Evolutionary conservation across 2,113 vertebrate genomes (phyloP).

Genomic region (Porphyrio hochstetteri): DNA sequence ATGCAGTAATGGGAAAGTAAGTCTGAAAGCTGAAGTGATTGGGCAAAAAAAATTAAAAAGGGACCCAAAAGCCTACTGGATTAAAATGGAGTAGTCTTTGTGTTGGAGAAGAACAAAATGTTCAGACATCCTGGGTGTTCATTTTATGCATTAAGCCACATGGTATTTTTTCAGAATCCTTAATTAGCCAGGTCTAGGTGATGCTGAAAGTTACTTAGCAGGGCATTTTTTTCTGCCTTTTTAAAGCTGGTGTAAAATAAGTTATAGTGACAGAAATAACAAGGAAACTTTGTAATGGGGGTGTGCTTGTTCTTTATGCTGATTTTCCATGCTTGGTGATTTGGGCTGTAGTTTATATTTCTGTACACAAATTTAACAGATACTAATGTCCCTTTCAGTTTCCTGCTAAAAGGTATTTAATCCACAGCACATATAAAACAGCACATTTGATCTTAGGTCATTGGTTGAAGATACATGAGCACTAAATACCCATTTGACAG

Average conservation of each 20-base stretch:
- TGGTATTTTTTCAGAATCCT: background rate
- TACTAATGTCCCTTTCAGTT: background rate
- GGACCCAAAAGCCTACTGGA: background rate
- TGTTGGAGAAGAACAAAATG: background rate
- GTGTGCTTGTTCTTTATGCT: background rate
- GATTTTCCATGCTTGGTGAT: background rate
- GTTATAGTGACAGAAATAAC: background rate
- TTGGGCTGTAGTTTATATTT: background rate
- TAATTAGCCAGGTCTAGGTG: background rate
- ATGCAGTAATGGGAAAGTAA: background rate
- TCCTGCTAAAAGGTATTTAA: background rate
- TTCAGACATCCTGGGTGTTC: background rate
- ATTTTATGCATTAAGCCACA: background rate
- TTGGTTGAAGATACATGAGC: background rate
- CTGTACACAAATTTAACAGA: background rate
- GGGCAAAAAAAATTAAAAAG: background rate
- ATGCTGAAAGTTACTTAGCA: background rate
- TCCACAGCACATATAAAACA: background rate
- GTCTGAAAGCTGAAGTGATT: background rate
- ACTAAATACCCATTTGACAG: background rate
- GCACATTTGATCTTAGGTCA: background rate
- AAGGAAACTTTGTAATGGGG: background rate
- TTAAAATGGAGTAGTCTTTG: background rate
- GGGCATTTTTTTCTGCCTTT: background rate
- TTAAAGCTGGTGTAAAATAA: background rate